Percentiles rank a stretch among this genome's conserved stretches.
Evolutionary conservation across 2,888 invertebrate genomes (phyloP).

Genomic region (Boloria euphrosyne): DNA sequence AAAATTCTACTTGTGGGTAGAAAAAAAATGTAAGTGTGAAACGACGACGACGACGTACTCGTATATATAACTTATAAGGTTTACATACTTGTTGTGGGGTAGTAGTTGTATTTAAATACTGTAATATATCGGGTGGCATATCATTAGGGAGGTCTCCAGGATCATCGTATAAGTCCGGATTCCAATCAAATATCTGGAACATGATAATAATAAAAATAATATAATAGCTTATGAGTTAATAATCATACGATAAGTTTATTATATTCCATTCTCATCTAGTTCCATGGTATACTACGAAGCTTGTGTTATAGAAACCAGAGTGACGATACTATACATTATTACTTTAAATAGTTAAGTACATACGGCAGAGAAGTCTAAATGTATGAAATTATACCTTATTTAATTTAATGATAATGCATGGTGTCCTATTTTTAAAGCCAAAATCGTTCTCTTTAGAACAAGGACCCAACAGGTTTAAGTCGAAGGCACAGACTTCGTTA

Average conservation of each 20-base stretch:
- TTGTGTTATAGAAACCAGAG: too few relatives aligned
- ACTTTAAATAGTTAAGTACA: too few relatives aligned
- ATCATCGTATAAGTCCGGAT: slow-evolving; percentile 90
- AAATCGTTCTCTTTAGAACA: slow-evolving; percentile 91
- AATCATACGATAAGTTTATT: background rate
- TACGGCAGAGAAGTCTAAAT: background rate
- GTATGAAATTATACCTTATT: slow-evolving; percentile 82
- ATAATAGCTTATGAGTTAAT: background rate
- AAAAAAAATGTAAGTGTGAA: too few relatives aligned
- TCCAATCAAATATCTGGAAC: slow-evolving; percentile 91
- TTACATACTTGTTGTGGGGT: slow-evolving; percentile 53
- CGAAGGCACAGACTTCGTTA: slow-evolving; percentile 88
- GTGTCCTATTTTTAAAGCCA: slow-evolving; percentile 92
- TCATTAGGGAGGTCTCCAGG: slow-evolving; percentile 85
- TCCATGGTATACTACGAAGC: too few relatives aligned
- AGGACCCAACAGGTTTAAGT: slow-evolving; percentile 87
- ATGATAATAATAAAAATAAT: slow-evolving; percentile 28
- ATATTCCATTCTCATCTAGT: too few relatives aligned
- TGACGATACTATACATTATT: too few relatives aligned
- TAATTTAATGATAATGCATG: slow-evolving; percentile 96
- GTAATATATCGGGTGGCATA: slow-evolving; percentile 84
- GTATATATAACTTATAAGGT: background rate
- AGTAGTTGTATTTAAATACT: slow-evolving; percentile 56
- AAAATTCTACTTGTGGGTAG: too few relatives aligned
- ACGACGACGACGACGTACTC: too few relatives aligned